Conservation (phyloP, 2,888 invertebrate genomes). For the Hymenopus coronatus region DNA sequence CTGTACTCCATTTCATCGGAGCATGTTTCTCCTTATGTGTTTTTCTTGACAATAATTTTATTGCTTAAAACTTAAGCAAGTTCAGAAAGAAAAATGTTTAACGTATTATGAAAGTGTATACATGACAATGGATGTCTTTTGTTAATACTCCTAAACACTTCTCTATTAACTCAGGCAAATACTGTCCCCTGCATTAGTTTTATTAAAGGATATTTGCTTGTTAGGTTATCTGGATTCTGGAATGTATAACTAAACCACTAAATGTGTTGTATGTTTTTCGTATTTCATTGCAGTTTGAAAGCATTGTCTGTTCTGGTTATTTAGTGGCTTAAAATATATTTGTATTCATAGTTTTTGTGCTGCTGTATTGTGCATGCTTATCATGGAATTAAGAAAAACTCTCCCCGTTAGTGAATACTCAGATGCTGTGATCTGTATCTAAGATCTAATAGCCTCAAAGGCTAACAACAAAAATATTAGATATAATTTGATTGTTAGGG, state of each 20-base stretch:
- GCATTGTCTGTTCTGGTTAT: background rate
- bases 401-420: background rate
- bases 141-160: background rate
- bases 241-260: background rate
- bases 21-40: background rate
- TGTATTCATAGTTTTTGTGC: background rate
- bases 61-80: background rate
- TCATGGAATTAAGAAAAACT: background rate
- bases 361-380: background rate
- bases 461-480: background rate
- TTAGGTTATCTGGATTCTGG: background rate
- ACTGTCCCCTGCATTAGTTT: background rate
- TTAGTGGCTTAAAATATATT: background rate
- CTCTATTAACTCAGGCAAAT: background rate
- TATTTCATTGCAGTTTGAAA: background rate
- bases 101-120: background rate
- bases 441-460: background rate
- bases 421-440: background rate
- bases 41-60: background rate
- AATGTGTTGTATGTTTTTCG: background rate
- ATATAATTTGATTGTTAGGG: background rate
- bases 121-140: background rate
- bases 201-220: background rate
- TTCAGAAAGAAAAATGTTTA: background rate
- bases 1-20: background rate